These are phyloP conservation scores for Endotricha flammealis DNA, from an alignment of 2,888 invertebrate genomes.

Conservation along the genomic window DNA sequence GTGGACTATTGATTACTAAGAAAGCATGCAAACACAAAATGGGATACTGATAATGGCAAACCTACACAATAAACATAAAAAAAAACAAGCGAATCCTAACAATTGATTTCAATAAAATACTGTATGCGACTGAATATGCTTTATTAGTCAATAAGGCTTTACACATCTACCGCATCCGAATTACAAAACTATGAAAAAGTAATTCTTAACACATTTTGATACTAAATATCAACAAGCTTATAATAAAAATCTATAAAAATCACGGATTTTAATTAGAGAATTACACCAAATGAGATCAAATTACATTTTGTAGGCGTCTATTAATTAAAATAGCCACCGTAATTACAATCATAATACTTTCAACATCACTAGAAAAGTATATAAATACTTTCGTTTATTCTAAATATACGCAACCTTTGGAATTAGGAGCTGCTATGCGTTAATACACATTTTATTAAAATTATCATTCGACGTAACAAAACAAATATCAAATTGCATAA, in stretches of 20 bases:
- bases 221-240: constrained; percentile 29
- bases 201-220: constrained; percentile 28
- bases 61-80: constrained; percentile 72
- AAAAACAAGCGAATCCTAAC: constrained; percentile 43
- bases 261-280: constrained; percentile 25
- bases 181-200: constrained; percentile 59
- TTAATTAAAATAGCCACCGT: constrained; percentile 19
- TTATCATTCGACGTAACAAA: background rate
- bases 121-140: constrained; percentile 64
- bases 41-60: constrained; percentile 65
- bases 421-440: constrained; percentile 5
- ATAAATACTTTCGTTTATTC: constrained; percentile 36
- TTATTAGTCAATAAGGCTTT: constrained; percentile 73
- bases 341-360: constrained; percentile 28
- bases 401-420: constrained; percentile 23
- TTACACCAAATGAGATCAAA: constrained; percentile 46
- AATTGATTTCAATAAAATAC: constrained; percentile 64
- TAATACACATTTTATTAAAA: constrained; percentile 1
- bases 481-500: too few relatives aligned
- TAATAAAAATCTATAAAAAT: constrained; percentile 21
- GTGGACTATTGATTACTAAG: background rate
- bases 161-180: constrained; percentile 57
- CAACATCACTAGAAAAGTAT: constrained; percentile 39
- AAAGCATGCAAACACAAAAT: constrained; percentile 43
- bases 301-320: constrained; percentile 22